Conservation (phyloP, 1,140 invertebrate species). For the Rhopalosiphum maidis region DNA sequence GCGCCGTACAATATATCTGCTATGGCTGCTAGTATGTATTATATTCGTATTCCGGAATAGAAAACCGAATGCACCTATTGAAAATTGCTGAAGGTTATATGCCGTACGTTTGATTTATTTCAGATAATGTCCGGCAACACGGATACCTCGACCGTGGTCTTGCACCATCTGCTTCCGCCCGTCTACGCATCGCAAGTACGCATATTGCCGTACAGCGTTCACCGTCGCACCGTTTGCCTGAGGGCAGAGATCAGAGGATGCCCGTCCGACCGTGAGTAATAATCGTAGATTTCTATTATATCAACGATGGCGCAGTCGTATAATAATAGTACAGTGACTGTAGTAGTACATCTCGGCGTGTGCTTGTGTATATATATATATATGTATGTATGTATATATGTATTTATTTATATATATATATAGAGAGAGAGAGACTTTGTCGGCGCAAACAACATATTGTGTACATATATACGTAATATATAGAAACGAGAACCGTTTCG, state of each 20-base stretch:
- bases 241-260: conserved; percentile 84
- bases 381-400: neutral
- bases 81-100: neutral
- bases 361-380: neutral
- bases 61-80: neutral
- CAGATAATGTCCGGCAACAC: conserved; percentile 81
- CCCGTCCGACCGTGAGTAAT: conserved; percentile 67
- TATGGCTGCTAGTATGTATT: neutral
- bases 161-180: conserved; percentile 77
- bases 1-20: neutral
- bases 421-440: neutral
- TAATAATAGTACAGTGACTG: neutral
- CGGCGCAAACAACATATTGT: neutral
- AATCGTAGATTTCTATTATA: conserved; percentile 39
- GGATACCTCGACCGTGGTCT: conserved; percentile 81
- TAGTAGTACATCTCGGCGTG: neutral
- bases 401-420: too few relatives aligned
- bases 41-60: neutral
- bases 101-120: conserved; percentile 44
- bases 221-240: conserved; percentile 85
- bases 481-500: neutral
- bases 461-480: neutral
- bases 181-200: conserved; percentile 80
- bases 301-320: neutral
- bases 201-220: conserved; percentile 82